phyloP scores from a whole-genome alignment of 2,797 vertebrate genomes.

The Typhlichthys subterraneus region DNA sequence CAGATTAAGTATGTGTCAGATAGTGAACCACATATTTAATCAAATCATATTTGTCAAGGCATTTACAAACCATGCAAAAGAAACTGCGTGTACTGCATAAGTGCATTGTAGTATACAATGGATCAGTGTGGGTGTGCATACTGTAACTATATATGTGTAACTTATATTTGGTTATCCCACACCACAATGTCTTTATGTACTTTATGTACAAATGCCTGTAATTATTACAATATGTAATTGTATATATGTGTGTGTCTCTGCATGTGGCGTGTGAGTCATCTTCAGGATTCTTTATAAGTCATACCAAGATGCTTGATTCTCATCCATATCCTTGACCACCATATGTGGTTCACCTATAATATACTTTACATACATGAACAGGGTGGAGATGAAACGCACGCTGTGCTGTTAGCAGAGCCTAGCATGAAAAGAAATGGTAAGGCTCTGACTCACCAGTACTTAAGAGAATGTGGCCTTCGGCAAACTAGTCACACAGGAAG shows the following conservation, averaged over 20 bases:
- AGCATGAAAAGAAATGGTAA: slow-evolving; percentile 27
- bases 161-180: slow-evolving; percentile 42
- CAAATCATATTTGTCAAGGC: slow-evolving; percentile 17
- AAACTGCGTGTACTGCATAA: slow-evolving; percentile 7
- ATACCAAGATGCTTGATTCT: slow-evolving; percentile 43
- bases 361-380: slow-evolving; percentile 31
- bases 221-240: slow-evolving; percentile 6
- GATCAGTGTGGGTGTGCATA: slow-evolving; percentile 21
- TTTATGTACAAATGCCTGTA: not conserved
- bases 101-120: slow-evolving; percentile 17
- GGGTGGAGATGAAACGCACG: slow-evolving; percentile 14
- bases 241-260: not conserved
- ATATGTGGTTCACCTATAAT: slow-evolving; percentile 27
- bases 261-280: slow-evolving; percentile 35
- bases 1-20: slow-evolving; percentile 39
- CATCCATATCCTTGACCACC: slow-evolving; percentile 29
- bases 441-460: slow-evolving; percentile 44
- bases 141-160: slow-evolving; percentile 19
- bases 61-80: slow-evolving; percentile 48
- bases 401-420: slow-evolving; percentile 26
- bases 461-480: not conserved
- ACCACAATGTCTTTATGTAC: not conserved
- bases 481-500: slow-evolving; percentile 47
- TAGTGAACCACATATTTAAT: too few relatives aligned
- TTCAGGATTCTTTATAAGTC: slow-evolving; percentile 31